These are phyloP conservation scores for Hydractinia symbiolongicarpus DNA, from an alignment of 30 jellyfish, hydroid and myxozoan species.

Conservation along the genomic window DNA sequence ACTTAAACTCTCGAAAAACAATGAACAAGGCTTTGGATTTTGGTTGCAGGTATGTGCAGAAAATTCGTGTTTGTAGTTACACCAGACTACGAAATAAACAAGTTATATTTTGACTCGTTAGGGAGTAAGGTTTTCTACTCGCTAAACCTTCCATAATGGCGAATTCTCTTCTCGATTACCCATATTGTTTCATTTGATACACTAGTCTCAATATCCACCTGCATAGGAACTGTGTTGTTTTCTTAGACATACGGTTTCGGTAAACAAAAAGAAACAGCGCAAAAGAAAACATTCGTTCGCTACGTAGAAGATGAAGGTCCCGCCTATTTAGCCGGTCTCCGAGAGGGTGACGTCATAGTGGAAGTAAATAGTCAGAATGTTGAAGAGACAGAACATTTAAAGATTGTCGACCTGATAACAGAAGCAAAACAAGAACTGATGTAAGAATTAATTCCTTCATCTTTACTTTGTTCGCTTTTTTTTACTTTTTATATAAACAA, in stretches of 20 bases:
- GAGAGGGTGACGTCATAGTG: constrained; percentile 83
- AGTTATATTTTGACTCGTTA: too few relatives aligned
- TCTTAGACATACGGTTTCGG: constrained; percentile 64
- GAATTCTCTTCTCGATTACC: too few relatives aligned
- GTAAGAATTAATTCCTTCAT: constrained; percentile 25
- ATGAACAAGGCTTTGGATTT: constrained; percentile 69
- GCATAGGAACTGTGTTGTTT: background rate
- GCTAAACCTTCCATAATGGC: too few relatives aligned
- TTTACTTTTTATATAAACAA: too few relatives aligned
- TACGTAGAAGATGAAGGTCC: constrained; percentile 91
- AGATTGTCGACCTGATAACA: constrained; percentile 45
- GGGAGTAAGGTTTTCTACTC: too few relatives aligned
- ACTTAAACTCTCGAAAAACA: constrained; percentile 47
- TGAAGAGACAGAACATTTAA: constrained; percentile 40
- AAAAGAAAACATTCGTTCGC: constrained; percentile 63
- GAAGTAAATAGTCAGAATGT: constrained; percentile 62
- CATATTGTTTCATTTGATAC: too few relatives aligned
- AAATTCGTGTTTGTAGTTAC: background rate
- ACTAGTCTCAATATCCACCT: too few relatives aligned
- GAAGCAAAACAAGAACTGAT: constrained; percentile 42
- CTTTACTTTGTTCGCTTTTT: too few relatives aligned
- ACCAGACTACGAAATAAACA: too few relatives aligned
- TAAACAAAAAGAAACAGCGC: constrained; percentile 33
- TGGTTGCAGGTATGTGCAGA: constrained; percentile 54
- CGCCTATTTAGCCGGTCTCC: constrained; percentile 79